Percentiles rank a stretch among this genome's conserved stretches.
Conservation (phyloP, 2,113 vertebrate species). For the Rhabdornis inornatus region DNA sequence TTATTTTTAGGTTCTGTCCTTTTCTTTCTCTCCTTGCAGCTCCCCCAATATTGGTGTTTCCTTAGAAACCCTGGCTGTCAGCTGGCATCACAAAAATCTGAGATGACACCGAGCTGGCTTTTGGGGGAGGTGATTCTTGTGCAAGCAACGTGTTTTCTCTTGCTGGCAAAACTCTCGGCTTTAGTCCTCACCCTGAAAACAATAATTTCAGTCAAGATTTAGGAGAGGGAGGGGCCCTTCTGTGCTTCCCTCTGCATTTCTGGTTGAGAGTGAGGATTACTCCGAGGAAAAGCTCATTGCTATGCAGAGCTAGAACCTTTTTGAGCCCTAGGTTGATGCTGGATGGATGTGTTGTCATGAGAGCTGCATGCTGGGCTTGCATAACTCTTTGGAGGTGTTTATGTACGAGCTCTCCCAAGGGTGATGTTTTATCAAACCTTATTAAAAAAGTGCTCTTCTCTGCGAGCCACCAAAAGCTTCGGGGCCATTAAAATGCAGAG, state of each 20-base stretch:
- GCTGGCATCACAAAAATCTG: neutral
- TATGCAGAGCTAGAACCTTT: neutral
- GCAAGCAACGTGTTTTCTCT: neutral
- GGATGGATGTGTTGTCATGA: neutral
- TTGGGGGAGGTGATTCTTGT: neutral
- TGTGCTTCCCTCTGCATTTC: neutral
- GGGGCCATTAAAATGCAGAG: constrained; percentile 24
- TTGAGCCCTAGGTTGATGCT: neutral
- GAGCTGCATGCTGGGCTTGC: neutral
- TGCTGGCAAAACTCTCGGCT: neutral
- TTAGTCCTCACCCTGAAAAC: neutral
- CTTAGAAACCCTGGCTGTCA: constrained; percentile 34
- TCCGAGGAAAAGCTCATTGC: neutral
- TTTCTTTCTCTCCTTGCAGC: neutral
- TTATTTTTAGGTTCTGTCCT: constrained; percentile 51
- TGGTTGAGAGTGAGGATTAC: neutral
- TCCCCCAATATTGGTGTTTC: constrained; percentile 29
- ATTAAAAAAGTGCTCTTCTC: constrained; percentile 7
- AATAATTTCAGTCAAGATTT: neutral
- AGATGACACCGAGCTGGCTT: neutral
- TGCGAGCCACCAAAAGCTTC: neutral
- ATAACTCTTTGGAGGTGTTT: constrained; percentile 35
- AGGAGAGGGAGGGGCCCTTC: neutral
- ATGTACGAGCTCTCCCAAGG: constrained; percentile 1
- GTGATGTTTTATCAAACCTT: constrained; percentile 53